Evolutionary conservation across 2,888 invertebrate genomes (phyloP).

Genomic region (Dicranocentrus wangi): DNA sequence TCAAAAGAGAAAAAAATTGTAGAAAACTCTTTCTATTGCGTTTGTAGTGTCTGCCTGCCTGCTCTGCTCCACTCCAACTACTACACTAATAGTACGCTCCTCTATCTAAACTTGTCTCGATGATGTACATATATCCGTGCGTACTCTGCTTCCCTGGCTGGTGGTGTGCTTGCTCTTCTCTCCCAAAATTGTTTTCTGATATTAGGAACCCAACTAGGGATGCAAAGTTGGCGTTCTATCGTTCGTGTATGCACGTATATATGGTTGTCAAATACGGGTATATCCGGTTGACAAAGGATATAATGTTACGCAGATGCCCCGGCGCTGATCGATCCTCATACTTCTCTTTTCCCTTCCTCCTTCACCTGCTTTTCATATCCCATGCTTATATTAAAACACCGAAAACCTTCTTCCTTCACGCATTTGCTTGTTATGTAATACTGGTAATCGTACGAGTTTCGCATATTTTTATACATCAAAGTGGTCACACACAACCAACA

Average conservation of each 20-base stretch:
- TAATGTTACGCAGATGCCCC: constrained; percentile 68
- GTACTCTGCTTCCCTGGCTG: too few species aligned
- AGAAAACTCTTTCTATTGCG: constrained; percentile 19
- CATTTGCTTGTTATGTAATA: constrained; percentile 6
- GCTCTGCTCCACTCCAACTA: background rate
- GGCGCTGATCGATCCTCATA: constrained; percentile 67
- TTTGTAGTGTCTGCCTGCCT: too few species aligned
- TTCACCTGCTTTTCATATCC: constrained; percentile 29
- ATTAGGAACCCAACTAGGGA: constrained; percentile 4
- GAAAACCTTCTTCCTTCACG: constrained; percentile 24
- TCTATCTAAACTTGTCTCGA: constrained; percentile 32
- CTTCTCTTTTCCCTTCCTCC: constrained; percentile 49
- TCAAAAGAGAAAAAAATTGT: constrained; percentile 20
- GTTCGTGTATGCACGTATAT: background rate
- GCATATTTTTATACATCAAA: too few species aligned
- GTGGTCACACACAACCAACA: too few species aligned
- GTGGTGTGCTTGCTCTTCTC: background rate
- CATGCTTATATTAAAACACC: constrained; percentile 14
- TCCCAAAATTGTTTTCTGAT: constrained; percentile 15
- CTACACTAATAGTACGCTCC: background rate
- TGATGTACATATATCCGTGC: background rate
- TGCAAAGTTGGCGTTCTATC: background rate
- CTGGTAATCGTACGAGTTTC: background rate
- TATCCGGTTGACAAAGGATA: constrained; percentile 50
- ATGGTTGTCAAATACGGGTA: constrained; percentile 47